Evolutionary conservation across 37 sponge, comb jelly and placozoan genomes (phyloP).

Genomic region (Geodia barretti): DNA sequence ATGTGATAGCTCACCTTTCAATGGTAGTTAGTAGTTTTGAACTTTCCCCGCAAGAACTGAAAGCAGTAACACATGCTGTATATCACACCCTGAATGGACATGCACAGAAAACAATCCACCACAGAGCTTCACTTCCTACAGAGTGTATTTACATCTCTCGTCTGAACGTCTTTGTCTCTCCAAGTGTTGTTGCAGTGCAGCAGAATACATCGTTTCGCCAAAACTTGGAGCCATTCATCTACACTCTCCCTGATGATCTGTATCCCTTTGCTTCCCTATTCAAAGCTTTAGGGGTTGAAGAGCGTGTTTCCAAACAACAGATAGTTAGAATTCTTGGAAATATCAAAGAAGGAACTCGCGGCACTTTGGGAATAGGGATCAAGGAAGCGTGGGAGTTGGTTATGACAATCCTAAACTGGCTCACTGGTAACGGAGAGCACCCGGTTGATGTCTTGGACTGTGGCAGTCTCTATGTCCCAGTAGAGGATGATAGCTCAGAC

Average conservation of each 20-base stretch:
- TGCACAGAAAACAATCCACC: too few species aligned
- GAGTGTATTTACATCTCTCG: slow-evolving; percentile 49
- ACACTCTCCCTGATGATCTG: slow-evolving; percentile 29
- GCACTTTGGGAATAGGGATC: neutral
- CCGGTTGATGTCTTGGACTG: neutral
- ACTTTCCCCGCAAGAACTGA: neutral
- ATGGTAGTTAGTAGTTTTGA: neutral
- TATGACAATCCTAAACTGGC: slow-evolving; percentile 41
- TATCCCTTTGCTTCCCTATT: neutral
- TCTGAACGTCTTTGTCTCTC: slow-evolving; percentile 26
- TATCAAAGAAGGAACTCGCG: neutral
- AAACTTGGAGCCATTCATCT: slow-evolving; percentile 43
- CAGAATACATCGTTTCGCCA: slow-evolving; percentile 18
- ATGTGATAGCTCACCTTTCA: neutral
- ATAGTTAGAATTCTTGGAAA: neutral
- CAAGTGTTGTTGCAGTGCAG: slow-evolving; percentile 14
- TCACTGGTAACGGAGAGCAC: slow-evolving; percentile 19
- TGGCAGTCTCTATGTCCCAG: slow-evolving; percentile 27
- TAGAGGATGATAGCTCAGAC: slow-evolving; percentile 11
- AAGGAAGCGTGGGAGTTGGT: slow-evolving; percentile 32
- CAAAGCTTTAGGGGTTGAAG: neutral
- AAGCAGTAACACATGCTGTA: neutral
- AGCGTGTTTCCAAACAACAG: neutral
- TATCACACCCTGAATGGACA: neutral
- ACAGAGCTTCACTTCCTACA: neutral